A percentile compares a stretch with the other conserved stretches of the same genome.
phyloP scores from a whole-genome alignment of 1,140 invertebrate genomes.

The Microplitis mediator region DNA sequence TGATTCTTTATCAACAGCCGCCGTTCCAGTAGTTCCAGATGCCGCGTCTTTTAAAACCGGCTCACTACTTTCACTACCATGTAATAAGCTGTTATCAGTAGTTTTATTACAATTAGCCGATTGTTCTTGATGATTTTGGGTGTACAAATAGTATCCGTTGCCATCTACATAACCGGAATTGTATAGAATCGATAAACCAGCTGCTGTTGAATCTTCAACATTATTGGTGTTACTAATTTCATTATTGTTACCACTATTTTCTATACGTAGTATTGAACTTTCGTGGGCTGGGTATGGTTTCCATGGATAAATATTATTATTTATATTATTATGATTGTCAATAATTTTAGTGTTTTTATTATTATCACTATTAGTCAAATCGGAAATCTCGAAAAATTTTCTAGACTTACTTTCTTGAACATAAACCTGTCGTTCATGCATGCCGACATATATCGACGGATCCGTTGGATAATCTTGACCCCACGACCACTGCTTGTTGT shows the following conservation, averaged over 20 bases:
- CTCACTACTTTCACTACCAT: background rate
- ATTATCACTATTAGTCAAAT: conserved; percentile 28
- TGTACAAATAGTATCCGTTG: conserved; percentile 72
- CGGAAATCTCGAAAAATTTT: conserved; percentile 50
- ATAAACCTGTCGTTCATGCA: conserved; percentile 83
- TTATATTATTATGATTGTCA: no score
- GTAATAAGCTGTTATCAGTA: background rate
- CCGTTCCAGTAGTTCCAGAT: background rate
- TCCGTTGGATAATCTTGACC: conserved; percentile 51
- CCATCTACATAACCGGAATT: conserved; percentile 75
- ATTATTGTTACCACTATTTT: background rate
- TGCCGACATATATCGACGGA: conserved; percentile 83
- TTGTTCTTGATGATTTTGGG: conserved; percentile 36
- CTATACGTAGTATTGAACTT: conserved; percentile 18
- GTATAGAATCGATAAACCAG: conserved; percentile 72
- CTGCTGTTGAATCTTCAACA: conserved; percentile 48
- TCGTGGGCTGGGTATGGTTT: conserved; percentile 67
- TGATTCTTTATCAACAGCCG: conserved; percentile 46
- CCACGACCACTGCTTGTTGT: conserved; percentile 60
- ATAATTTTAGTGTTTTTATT: background rate
- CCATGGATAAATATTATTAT: conserved; percentile 64
- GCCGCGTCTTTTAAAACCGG: conserved; percentile 29
- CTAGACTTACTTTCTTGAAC: conserved; percentile 72
- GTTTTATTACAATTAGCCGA: conserved; percentile 44
- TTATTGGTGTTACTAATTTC: conserved; percentile 30